Evolutionary conservation across 2,113 vertebrate genomes (phyloP).

Genomic region (Pterocles gutturalis): DNA sequence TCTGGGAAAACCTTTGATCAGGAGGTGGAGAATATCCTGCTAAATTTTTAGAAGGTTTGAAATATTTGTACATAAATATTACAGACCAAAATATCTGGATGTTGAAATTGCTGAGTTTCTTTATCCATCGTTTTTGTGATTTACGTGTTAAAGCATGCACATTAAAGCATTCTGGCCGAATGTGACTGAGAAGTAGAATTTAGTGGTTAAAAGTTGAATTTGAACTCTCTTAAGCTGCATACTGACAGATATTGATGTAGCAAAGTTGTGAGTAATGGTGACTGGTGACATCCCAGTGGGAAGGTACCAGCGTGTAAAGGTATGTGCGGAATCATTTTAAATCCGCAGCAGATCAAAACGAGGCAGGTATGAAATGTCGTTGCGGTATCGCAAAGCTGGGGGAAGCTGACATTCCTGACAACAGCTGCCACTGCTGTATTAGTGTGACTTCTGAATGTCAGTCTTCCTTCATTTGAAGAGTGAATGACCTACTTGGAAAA

Average conservation of each 20-base stretch:
- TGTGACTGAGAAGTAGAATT: not conserved
- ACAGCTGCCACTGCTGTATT: not conserved
- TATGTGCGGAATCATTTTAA: not conserved
- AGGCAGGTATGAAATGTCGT: not conserved
- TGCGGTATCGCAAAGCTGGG: not conserved
- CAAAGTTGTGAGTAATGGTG: not conserved
- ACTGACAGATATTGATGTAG: not conserved
- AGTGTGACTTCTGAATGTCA: not conserved
- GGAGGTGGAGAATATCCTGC: not conserved
- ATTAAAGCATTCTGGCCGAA: not conserved
- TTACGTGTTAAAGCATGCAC: accelerated
- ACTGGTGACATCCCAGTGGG: not conserved
- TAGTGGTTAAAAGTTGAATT: not conserved
- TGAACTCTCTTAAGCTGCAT: accelerated
- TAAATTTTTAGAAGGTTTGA: not conserved
- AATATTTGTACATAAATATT: not conserved
- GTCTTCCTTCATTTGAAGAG: not conserved
- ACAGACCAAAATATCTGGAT: accelerated
- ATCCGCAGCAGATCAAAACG: not conserved
- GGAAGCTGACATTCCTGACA: not conserved
- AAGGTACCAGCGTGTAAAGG: not conserved
- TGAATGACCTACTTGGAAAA: slow-evolving; percentile 13
- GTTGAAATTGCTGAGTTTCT: not conserved
- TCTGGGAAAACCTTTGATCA: not conserved
- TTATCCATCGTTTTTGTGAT: accelerated